A percentile compares a stretch with the other conserved stretches of the same genome.
These are phyloP conservation scores for Lasioglossum calceatum DNA, from an alignment of 2,888 invertebrate genomes.

Conservation along the genomic window DNA sequence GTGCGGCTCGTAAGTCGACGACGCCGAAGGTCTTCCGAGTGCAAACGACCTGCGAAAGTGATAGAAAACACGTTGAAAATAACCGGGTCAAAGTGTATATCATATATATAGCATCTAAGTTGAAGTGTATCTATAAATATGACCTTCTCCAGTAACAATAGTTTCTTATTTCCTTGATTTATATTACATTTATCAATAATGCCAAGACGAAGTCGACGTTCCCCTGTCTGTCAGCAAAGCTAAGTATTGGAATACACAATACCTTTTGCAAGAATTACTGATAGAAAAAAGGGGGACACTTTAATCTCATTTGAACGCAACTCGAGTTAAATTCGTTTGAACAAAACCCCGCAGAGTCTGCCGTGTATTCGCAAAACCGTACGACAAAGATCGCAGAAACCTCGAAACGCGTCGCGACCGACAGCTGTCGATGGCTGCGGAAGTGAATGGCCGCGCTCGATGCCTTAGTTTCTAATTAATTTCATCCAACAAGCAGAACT, in stretches of 20 bases:
- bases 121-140: background rate
- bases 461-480: conserved; percentile 75
- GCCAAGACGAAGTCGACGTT: too few relatives aligned
- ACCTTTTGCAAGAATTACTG: too few relatives aligned
- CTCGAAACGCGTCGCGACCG: conserved; percentile 24
- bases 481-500: conserved; percentile 73
- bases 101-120: background rate
- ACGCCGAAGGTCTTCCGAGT: background rate
- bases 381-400: background rate
- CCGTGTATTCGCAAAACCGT: background rate
- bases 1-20: conserved; percentile 3
- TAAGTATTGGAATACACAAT: too few relatives aligned
- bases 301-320: background rate
- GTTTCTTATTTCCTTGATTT: too few relatives aligned
- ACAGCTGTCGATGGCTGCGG: conserved; percentile 48
- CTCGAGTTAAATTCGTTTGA: background rate
- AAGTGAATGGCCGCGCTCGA: conserved; percentile 13
- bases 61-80: background rate
- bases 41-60: background rate
- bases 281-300: background rate
- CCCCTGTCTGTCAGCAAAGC: too few relatives aligned
- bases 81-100: background rate
- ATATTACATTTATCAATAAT: too few relatives aligned
- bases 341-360: background rate
- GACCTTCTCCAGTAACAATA: too few relatives aligned